These are phyloP conservation scores for Protaetia brevitarsis DNA, from an alignment of 1,140 invertebrate species.

Conservation along the genomic window DNA sequence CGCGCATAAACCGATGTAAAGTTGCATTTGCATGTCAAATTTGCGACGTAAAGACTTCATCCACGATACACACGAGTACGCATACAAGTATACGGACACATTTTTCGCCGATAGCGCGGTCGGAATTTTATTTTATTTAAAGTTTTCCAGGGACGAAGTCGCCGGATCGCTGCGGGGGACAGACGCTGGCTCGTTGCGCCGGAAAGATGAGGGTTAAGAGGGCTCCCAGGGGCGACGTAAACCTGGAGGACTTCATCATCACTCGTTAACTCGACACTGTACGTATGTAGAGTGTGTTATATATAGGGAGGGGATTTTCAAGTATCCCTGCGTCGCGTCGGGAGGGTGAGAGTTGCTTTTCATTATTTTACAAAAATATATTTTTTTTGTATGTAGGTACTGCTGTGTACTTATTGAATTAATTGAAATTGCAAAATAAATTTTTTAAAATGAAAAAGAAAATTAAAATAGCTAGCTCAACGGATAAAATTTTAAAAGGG, in stretches of 20 bases:
- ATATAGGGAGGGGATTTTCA: no score
- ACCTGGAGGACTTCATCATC: constrained; percentile 30
- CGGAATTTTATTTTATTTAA: constrained; percentile 23
- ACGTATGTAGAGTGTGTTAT: neutral
- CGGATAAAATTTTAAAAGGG: no score
- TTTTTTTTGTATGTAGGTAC: no score
- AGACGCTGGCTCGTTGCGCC: neutral
- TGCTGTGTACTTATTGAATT: no score
- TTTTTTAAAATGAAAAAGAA: no score
- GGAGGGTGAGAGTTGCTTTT: neutral
- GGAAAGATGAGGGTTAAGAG: constrained; percentile 16
- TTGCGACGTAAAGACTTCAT: no score
- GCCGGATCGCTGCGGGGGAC: constrained; percentile 10
- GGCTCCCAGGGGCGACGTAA: constrained; percentile 24
- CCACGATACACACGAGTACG: no score
- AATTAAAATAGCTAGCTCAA: no score
- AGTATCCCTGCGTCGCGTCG: neutral
- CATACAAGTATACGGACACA: neutral
- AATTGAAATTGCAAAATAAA: no score
- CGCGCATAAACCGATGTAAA: no score
- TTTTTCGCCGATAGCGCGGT: constrained; percentile 8
- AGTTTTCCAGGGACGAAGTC: constrained; percentile 8
- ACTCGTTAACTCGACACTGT: constrained; percentile 27
- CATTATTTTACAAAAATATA: no score
- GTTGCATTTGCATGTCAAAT: no score